Evolutionary conservation across 2,113 vertebrate genomes (phyloP), one percentile per base, ranked within the genome.

Genomic region (Pedionomus torquatus): DNA sequence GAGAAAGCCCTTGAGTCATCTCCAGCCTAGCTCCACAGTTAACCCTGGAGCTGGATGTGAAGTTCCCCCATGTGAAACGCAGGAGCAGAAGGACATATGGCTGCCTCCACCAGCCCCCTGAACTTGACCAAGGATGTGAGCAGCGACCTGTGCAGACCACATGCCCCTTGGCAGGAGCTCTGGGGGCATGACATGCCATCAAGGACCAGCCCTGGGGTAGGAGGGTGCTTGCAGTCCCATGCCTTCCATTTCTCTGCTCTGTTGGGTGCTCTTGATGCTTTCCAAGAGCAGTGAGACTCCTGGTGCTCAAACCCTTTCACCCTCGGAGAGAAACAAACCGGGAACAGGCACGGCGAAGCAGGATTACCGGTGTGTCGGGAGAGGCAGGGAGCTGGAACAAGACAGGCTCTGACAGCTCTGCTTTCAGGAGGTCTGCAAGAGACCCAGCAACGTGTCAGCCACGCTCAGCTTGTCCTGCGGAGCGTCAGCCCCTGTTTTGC

Each of bases 341-440:
- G 81, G 70, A 90, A 69, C 21, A 8, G 0, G 2, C 51, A 35
- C 1, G 1, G 75, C 1, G 1, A 64, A 87, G 87, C 87, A 24
- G 76, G 89, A 77, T 93, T 94, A 70, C 68, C 1, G 0, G 43
- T 2, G 8, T 92, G 88, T 94, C 94, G 81, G 76, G 72, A 72
- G 57, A 68, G 58, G 82, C 93, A 96, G 68, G 48, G 76, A 95
- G 76, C 69, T 95, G 95, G 92, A 96, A 95, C 90, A 28, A 87
- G 85, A 39, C 52, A 54, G 92, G 80, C 31, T 85, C 87, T 94
- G 95, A 92, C 96, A 95, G 92, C 85, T 89, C 87, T 85, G 79
- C 88, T 91, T 91, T 41, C 83, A 87, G 77, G 83, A 91, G 85
- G 57, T 37, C 82, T 91, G 72, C 0, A 1, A 80, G 83, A 91